Base-by-base conservation (phyloP, 30 jellyfish, hydroid and myxozoan genomes). In the Mastigias papua region DNA sequence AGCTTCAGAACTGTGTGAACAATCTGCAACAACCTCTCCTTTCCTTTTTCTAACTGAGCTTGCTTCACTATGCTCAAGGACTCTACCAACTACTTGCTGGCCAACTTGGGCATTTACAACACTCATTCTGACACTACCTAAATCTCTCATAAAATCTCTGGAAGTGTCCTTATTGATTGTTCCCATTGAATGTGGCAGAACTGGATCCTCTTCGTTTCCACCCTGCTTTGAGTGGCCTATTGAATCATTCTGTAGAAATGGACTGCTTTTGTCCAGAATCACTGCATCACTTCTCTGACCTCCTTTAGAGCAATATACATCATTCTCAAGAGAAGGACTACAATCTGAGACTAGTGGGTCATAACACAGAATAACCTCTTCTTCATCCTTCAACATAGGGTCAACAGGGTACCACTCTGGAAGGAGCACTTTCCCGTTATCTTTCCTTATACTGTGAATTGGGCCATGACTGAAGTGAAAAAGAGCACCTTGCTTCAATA, bases 391-490 rank as follows among this genome's bases (percentile, higher is more conserved):
- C 32, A 79, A 37, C 21, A 79, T n/a, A 7, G 90, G 90, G 6
- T 79, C 90, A 25, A 79, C 68, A 1, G 90, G 90, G 11, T 79
- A 62, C 90, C 81, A 61, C 27, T 79, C 81, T 10, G 90, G 81
- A 3, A 79, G 29, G 16, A 60, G 50, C 2, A 79, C 62, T 37
- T 48, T 79, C 17, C 69, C 79, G 3, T 63, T 79, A 54, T 79
- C 90, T 34, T 79, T 79, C 25, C 90, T 37, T 28, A 79, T 19
- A 29, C 25, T 35, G 29, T 7, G 28, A 23, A 73, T 73, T 34
- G 34, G 49, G n/a, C 49, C 22, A 49, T 19, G 7, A 21, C 85
- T 73, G 49, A 15, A 37, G 11, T 6, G 54, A 37, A 37, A 11
- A 6, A 37, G 11, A 37, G 10, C 54, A 37, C 6, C 11, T 37